phyloP scores from a whole-genome alignment of 2,113 vertebrate genomes.

The Noturus placidus region DNA sequence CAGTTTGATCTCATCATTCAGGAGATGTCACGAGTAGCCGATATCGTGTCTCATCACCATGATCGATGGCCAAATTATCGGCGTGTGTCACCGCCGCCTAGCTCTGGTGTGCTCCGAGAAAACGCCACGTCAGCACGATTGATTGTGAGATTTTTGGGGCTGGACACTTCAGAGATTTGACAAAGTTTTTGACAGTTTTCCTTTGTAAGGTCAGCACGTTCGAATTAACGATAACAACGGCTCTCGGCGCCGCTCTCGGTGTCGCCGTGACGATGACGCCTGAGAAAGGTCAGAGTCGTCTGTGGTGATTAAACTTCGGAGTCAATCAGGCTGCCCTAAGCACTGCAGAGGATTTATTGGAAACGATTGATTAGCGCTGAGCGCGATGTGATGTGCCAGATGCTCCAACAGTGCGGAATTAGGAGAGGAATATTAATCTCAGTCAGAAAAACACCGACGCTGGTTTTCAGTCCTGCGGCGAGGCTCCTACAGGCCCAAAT shows the following conservation, averaged over 20 bases:
- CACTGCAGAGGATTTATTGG: conserved; percentile 41
- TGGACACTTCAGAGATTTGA: conserved; percentile 66
- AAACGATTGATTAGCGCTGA: conserved; percentile 40
- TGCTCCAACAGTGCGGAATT: conserved; percentile 29
- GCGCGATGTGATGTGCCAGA: conserved; percentile 36
- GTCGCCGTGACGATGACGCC: conserved; percentile 46
- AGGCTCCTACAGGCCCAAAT: conserved; percentile 1
- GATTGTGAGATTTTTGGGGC: conserved; percentile 65
- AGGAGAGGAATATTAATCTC: conserved; percentile 32
- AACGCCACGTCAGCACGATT: conserved; percentile 72
- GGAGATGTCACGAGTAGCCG: conserved; percentile 70
- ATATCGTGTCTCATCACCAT: conserved; percentile 71
- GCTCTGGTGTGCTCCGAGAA: conserved; percentile 53
- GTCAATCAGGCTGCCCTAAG: conserved; percentile 55
- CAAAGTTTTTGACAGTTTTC: conserved; percentile 74
- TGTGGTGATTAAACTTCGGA: conserved; percentile 67
- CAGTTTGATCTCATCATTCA: conserved; percentile 70
- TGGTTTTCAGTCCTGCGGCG: not conserved
- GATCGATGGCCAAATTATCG: conserved; percentile 76
- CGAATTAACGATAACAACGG: not conserved
- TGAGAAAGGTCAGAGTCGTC: conserved; percentile 59
- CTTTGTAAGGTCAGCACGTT: conserved; percentile 66
- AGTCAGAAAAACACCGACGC: not conserved
- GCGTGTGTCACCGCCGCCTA: conserved; percentile 66
- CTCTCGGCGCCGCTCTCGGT: not conserved